These are phyloP conservation scores for Eupithecia vulgata DNA, from an alignment of 2,888 invertebrate genomes.

Conservation along the genomic window DNA sequence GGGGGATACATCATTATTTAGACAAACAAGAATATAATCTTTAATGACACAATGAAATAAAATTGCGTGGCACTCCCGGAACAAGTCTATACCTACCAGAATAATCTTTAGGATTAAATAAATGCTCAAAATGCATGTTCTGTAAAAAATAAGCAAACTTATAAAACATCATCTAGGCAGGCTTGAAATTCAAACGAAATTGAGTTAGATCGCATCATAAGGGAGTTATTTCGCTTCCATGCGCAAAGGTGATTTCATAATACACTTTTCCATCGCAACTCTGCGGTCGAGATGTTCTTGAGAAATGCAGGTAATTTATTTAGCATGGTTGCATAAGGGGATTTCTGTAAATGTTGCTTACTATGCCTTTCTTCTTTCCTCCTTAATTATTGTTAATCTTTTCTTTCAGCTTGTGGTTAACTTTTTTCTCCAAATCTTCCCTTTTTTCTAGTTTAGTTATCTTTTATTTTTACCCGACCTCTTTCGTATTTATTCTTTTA, in stretches of 20 bases:
- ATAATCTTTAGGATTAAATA: neutral
- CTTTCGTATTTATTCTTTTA: neutral
- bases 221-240: slow-evolving; percentile 18
- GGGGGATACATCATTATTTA: too few species aligned
- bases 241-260: slow-evolving; percentile 67
- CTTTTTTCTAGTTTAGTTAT: neutral
- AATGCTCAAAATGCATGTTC: neutral
- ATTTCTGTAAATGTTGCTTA: neutral
- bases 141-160: neutral
- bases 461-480: neutral
- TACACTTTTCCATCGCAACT: slow-evolving; percentile 75
- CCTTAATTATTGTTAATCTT: too few species aligned
- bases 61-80: neutral
- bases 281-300: slow-evolving; percentile 51
- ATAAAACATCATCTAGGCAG: slow-evolving; percentile 15
- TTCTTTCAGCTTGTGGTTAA: too few species aligned
- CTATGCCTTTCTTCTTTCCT: neutral
- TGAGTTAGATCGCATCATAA: slow-evolving; percentile 21
- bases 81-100: neutral
- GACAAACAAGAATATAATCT: neutral
- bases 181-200: slow-evolving; percentile 25
- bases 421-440: neutral
- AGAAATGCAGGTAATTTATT: slow-evolving; percentile 54
- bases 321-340: slow-evolving; percentile 6
- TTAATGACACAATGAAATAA: neutral